Evolutionary conservation across 2,797 vertebrate genomes (phyloP).

Genomic region (Chaunax sp.): DNA sequence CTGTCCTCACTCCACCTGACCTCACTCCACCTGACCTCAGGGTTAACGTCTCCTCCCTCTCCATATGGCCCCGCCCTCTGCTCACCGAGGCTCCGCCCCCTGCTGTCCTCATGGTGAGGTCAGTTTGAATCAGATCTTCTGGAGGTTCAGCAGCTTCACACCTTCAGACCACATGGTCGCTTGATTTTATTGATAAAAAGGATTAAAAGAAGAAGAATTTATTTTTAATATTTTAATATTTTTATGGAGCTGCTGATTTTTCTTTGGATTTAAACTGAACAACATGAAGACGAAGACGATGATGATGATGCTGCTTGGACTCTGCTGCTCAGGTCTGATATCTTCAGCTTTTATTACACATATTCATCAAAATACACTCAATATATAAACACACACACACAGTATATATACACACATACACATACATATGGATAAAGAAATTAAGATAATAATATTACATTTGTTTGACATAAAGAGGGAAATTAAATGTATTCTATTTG

Average conservation of each 20-base stretch:
- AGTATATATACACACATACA: too few species aligned
- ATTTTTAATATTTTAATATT: not conserved
- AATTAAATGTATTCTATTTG: too few species aligned
- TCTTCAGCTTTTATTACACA: not conserved
- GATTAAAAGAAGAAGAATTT: constrained; percentile 1
- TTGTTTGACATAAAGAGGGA: too few species aligned
- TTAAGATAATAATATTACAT: too few species aligned
- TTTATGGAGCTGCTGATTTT: constrained; percentile 19
- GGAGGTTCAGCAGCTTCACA: constrained; percentile 17
- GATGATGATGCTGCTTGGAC: constrained; percentile 35
- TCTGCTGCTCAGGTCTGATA: constrained; percentile 63
- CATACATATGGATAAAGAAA: too few species aligned
- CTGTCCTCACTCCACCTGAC: not conserved
- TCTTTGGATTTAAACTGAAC: constrained; percentile 32
- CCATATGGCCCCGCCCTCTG: not conserved
- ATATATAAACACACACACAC: too few species aligned
- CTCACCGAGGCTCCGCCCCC: not conserved
- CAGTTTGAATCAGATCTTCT: constrained; percentile 26
- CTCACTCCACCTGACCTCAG: too few species aligned
- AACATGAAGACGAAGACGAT: constrained; percentile 26
- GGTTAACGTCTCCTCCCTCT: not conserved
- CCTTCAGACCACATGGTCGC: not conserved
- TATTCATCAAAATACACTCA: not conserved
- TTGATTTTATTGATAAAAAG: not conserved
- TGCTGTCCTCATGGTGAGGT: not conserved